phyloP scores from a whole-genome alignment of 2,797 vertebrate species.

The Vultur gryphus region DNA sequence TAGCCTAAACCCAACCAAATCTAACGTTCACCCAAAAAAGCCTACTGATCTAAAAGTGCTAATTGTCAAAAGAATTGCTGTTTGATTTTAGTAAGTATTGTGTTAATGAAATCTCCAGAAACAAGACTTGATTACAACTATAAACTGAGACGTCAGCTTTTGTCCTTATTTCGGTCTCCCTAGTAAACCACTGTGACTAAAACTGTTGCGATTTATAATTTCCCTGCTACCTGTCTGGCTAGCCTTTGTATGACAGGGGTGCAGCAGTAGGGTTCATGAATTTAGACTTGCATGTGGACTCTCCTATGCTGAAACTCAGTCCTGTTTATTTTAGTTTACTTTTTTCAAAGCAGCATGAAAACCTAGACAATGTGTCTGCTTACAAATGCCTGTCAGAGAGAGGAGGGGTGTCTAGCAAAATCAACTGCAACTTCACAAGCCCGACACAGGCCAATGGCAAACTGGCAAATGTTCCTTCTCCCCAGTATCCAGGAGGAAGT shows the following conservation, averaged over 20 bases:
- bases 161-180: neutral
- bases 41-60: neutral
- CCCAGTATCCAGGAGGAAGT: neutral
- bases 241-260: neutral
- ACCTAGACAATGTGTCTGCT: neutral
- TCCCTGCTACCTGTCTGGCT: neutral
- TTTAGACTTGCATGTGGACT: neutral
- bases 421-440: neutral
- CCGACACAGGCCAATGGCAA: neutral
- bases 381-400: neutral
- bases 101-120: neutral
- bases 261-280: neutral
- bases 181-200: neutral
- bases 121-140: neutral
- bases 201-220: neutral
- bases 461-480: neutral
- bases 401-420: neutral
- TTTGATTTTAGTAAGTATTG: neutral
- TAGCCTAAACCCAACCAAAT: neutral
- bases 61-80: neutral
- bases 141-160: accelerated
- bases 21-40: neutral
- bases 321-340: neutral
- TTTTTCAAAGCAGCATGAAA: neutral
- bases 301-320: neutral